phyloP scores from a whole-genome alignment of 2,113 vertebrate species.

The Dromas ardeola region DNA sequence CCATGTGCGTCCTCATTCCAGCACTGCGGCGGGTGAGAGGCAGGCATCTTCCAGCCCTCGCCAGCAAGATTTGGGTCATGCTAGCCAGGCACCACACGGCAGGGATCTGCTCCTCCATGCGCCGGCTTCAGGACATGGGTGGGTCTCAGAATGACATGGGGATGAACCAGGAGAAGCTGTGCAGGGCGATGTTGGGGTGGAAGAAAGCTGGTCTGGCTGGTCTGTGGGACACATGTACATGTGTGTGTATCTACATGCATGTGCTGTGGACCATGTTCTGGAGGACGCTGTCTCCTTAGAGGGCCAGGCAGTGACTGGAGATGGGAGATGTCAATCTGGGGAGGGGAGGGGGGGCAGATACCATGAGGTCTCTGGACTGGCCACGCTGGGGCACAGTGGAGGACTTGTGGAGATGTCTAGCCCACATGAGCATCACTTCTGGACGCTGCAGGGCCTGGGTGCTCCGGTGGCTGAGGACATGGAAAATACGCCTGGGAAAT shows the following conservation, averaged over 20 bases:
- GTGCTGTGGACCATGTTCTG: not conserved
- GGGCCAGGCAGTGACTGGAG: not conserved
- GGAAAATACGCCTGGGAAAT: not conserved
- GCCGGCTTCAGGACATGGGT: not conserved
- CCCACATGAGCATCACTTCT: not conserved
- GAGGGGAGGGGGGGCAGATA: not conserved
- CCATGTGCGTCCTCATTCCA: not conserved
- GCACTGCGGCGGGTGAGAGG: not conserved
- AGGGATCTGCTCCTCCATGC: not conserved
- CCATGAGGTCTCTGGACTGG: not conserved
- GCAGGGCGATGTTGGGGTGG: not conserved
- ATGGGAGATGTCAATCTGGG: not conserved
- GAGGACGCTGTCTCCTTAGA: not conserved
- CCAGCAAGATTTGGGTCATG: constrained; percentile 18
- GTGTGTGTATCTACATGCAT: not conserved
- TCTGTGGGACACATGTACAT: fast-evolving
- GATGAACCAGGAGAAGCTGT: not conserved
- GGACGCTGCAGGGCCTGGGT: not conserved
- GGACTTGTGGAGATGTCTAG: not conserved
- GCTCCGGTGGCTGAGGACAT: not conserved
- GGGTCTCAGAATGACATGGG: not conserved
- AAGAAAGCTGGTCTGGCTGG: not conserved
- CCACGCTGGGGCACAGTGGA: fast-evolving
- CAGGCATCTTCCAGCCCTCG: not conserved
- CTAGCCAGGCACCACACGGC: not conserved